phyloP scores from a whole-genome alignment of 2,797 vertebrate species.

The Sandelia bainsii region DNA sequence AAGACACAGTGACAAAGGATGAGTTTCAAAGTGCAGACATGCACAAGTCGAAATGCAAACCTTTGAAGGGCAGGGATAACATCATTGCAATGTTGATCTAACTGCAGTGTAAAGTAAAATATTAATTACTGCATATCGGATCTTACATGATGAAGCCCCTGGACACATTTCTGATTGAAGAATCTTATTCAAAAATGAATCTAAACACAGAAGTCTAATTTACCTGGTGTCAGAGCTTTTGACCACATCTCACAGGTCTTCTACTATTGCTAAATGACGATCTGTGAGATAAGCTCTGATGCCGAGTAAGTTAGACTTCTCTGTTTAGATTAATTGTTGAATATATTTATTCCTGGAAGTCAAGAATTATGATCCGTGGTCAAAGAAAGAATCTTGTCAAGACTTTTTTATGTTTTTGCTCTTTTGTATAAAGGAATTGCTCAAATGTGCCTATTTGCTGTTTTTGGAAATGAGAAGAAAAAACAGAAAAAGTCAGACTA shows the following conservation, averaged over 20 bases:
- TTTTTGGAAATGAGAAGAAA: neutral
- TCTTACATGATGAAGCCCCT: neutral
- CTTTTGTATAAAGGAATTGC: neutral
- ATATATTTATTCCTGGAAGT: too few relatives aligned
- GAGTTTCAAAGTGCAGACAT: conserved; percentile 34
- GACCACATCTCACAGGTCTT: too few relatives aligned
- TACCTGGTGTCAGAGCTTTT: too few relatives aligned
- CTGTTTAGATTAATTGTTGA: too few relatives aligned
- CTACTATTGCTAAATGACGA: too few relatives aligned
- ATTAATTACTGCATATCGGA: neutral
- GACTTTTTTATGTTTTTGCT: neutral
- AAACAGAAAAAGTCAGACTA: neutral
- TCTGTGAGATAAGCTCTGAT: too few relatives aligned
- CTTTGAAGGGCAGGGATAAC: neutral
- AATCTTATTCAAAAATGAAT: too few relatives aligned
- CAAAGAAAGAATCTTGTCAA: neutral
- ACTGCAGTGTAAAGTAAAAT: conserved; percentile 7
- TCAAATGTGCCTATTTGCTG: neutral
- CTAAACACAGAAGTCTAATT: too few relatives aligned
- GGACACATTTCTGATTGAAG: neutral
- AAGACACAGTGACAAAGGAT: conserved; percentile 38
- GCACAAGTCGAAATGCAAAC: conserved; percentile 19
- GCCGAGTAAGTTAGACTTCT: too few relatives aligned
- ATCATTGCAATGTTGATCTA: neutral
- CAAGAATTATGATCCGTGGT: too few relatives aligned